These are phyloP conservation scores for Elachura formosa DNA, from an alignment of 2,113 vertebrate species.

Conservation along the genomic window DNA sequence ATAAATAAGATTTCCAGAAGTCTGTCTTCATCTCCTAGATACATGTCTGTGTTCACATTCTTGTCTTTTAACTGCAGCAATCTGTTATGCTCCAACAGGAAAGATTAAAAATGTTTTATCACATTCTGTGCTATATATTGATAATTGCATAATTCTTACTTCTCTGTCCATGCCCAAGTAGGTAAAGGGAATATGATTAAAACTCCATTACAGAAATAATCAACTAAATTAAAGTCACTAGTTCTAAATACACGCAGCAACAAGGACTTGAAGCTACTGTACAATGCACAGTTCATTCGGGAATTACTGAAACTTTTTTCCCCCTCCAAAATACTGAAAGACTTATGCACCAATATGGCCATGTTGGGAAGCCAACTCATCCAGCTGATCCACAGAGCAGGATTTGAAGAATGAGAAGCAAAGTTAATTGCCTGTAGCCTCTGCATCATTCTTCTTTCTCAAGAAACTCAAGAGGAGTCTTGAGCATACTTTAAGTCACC, in stretches of 20 bases:
- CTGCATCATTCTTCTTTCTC: background rate
- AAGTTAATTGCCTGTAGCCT: background rate
- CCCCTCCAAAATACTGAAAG: background rate
- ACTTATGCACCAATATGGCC: background rate
- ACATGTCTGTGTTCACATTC: background rate
- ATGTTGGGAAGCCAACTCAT: accelerated
- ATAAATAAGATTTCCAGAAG: background rate
- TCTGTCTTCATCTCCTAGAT: background rate
- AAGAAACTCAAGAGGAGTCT: background rate
- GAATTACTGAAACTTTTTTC: background rate
- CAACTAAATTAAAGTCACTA: background rate
- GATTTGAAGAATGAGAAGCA: background rate
- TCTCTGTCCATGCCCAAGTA: background rate
- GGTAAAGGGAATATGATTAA: background rate
- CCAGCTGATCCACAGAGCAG: background rate
- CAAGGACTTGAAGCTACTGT: background rate
- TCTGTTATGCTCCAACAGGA: background rate
- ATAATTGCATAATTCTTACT: background rate
- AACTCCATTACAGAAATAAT: background rate
- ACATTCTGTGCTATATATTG: background rate
- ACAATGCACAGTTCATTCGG: background rate
- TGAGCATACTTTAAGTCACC: background rate
- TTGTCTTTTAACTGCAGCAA: background rate
- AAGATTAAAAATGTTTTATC: background rate
- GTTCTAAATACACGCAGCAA: background rate